Percentiles rank a stretch among this genome's conserved stretches.
Conservation (phyloP, 2,888 invertebrate genomes). For the Acleris cristana region DNA sequence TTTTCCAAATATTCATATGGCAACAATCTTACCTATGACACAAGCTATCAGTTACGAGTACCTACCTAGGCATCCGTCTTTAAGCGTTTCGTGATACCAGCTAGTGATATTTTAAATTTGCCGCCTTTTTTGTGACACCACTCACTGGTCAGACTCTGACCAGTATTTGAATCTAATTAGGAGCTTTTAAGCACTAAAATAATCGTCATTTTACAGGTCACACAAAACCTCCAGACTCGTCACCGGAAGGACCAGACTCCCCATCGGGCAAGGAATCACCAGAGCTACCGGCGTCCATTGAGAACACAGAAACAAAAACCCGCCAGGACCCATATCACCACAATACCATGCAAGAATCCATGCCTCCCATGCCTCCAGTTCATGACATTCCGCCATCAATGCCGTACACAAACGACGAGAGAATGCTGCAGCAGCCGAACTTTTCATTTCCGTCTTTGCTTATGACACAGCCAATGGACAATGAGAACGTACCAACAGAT, state of each 20-base stretch:
- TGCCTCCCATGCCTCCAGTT: slow-evolving; percentile 50
- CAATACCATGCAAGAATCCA: slow-evolving; percentile 57
- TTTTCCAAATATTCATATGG: too few relatives aligned
- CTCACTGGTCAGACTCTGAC: too few relatives aligned
- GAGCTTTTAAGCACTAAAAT: too few relatives aligned
- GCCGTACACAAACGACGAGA: slow-evolving; percentile 62
- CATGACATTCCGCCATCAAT: slow-evolving; percentile 67
- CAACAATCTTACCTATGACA: too few relatives aligned
- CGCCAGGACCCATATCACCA: slow-evolving; percentile 69
- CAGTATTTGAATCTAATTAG: too few relatives aligned
- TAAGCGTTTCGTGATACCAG: too few relatives aligned
- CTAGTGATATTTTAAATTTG: too few relatives aligned
- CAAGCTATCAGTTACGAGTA: too few relatives aligned
- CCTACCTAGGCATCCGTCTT: too few relatives aligned
- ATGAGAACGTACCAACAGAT: slow-evolving; percentile 73
- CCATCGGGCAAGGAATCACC: slow-evolving; percentile 73
- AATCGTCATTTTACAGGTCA: slow-evolving; percentile 58
- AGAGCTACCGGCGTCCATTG: slow-evolving; percentile 59
- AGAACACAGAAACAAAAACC: slow-evolving; percentile 66
- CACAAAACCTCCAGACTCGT: slow-evolving; percentile 73
- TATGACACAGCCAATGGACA: slow-evolving; percentile 64
- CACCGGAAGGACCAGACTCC: slow-evolving; percentile 73
- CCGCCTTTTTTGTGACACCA: too few relatives aligned
- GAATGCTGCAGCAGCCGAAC: slow-evolving; percentile 63
- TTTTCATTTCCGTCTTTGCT: slow-evolving; percentile 69